Conservation (phyloP, 2,888 invertebrate genomes). For the Synanthedon myopaeformis region DNA sequence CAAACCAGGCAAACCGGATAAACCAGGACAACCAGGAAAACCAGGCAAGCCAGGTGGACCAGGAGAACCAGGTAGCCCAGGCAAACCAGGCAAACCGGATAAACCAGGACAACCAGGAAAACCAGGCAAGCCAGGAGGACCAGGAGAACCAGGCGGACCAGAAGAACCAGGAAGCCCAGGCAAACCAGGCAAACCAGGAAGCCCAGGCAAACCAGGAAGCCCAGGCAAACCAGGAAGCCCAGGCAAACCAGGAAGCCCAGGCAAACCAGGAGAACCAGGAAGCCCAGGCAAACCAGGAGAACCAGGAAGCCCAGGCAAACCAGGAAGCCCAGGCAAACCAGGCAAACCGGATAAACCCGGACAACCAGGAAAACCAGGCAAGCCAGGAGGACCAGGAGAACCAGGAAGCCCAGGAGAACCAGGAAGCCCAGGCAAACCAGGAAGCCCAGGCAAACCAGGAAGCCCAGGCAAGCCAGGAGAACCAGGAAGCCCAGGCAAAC, state of each 20-base stretch:
- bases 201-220: background rate
- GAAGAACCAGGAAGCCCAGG: background rate
- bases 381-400: background rate
- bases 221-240: background rate
- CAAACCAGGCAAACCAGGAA: background rate
- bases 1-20: background rate
- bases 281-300: background rate
- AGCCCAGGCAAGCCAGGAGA: background rate
- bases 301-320: background rate
- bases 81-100: background rate
- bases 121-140: background rate
- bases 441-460: background rate
- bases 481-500: background rate
- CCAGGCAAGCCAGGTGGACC: background rate
- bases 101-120: background rate
- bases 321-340: background rate
- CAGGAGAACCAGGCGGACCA: background rate
- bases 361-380: background rate
- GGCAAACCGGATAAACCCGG: background rate
- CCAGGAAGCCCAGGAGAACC: background rate
- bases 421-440: background rate
- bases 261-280: background rate
- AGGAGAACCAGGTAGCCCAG: background rate
- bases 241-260: background rate
- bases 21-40: background rate